These are phyloP conservation scores for Philopedon plagiatum DNA, from an alignment of 2,888 invertebrate genomes.

Conservation along the genomic window DNA sequence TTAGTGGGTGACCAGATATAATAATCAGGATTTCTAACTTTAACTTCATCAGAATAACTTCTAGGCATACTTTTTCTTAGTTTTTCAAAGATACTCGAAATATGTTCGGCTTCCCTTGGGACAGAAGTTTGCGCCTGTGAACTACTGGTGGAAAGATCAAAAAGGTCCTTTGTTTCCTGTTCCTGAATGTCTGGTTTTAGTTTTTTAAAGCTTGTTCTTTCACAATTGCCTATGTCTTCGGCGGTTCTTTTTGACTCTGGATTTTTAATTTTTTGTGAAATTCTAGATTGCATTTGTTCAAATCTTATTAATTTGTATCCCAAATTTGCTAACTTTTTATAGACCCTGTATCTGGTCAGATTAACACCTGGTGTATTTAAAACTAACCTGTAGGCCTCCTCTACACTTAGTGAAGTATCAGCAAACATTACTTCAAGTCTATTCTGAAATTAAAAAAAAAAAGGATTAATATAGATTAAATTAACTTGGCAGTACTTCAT, in stretches of 20 bases:
- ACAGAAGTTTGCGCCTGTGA: not conserved
- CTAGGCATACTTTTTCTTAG: conserved; percentile 56
- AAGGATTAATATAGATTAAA: too few relatives aligned
- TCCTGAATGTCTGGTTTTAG: not conserved
- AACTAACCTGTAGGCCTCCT: conserved; percentile 76
- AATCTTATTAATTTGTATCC: conserved; percentile 35
- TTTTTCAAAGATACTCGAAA: conserved; percentile 54
- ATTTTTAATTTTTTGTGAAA: conserved; percentile 1
- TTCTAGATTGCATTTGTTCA: conserved; percentile 6
- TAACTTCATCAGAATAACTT: conserved; percentile 10
- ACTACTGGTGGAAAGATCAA: not conserved
- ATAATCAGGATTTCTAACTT: conserved; percentile 54
- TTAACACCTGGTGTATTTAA: conserved; percentile 56
- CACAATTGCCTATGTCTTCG: conserved; percentile 6
- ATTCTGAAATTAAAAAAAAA: conserved; percentile 73
- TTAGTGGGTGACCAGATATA: conserved; percentile 57
- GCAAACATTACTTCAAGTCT: conserved; percentile 70
- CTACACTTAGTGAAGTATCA: conserved; percentile 70
- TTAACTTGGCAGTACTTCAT: too few relatives aligned
- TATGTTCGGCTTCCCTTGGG: conserved; percentile 20
- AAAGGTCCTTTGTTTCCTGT: not conserved
- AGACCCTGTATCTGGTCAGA: conserved; percentile 27
- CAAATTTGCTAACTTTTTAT: conserved; percentile 32
- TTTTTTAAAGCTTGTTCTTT: conserved; percentile 19
- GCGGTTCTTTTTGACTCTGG: conserved; percentile 26